Evolutionary conservation across 2,797 vertebrate genomes (phyloP), one percentile per base, ranked within the genome.

Genomic region (Gymnocypris eckloni): DNA sequence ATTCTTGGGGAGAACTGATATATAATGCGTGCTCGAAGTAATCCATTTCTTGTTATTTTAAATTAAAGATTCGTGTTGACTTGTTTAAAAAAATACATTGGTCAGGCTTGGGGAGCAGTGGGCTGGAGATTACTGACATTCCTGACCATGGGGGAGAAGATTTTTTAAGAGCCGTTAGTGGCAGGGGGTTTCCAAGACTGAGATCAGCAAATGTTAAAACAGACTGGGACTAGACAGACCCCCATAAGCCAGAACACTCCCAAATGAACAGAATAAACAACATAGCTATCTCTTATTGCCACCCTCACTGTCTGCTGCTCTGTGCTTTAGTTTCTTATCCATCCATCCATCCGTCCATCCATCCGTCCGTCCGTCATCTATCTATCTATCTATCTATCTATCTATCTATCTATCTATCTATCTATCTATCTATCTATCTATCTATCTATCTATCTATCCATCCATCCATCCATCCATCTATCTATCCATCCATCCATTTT

Each of bases 131-230:
- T 89, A 90, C 82, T 84, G 87, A 87, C 89, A 94, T 93, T 92
- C 93, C 91, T 91, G 43, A 48, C 91, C 88, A 83, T 33, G 88
- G 89, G 91, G 91, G 90, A 90, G 90, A 90, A 83, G 86, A 78
- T 85, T 71, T 81, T 85, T 79, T 83, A 77, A 61, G 83, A 86
- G 82, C 73, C 18, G 59, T 84, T 85, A 86, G 86, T 86, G 83
- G 73, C 77, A 80, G 86, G 89, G 90, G 89, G 82, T 84, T 88
- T 90, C 87, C 83, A 86, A 72, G 82, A 54, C 87, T 71, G 66
- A 88, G 72, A 84, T 89, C 89, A 91, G 86, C 93, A 93, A 93
- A 93, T 92, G 93, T 92, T 90, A 90, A 87, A 92, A 91, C 90
- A 93, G 89, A 86, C 72, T 80, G 85, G 83, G n/a, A 78, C 83